phyloP scores from a whole-genome alignment of 1,140 invertebrate genomes.

The Phortica variegata region DNA sequence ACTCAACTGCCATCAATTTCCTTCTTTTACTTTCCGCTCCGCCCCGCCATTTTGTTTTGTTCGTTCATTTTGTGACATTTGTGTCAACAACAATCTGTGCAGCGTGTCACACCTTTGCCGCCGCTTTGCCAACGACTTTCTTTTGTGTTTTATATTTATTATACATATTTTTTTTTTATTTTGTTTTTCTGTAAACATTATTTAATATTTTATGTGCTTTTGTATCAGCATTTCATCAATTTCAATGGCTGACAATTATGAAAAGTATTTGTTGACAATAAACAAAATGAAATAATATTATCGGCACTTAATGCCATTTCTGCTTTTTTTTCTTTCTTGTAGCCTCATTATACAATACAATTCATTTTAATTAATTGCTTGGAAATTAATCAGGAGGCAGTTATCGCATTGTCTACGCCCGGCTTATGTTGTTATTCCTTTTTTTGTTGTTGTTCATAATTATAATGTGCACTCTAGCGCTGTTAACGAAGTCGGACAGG shows the following conservation, averaged over 20 bases:
- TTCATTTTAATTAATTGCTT: slow-evolving; percentile 44
- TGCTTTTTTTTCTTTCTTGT: slow-evolving; percentile 7
- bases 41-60: background rate
- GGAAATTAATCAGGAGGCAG: too few relatives aligned
- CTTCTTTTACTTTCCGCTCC: background rate
- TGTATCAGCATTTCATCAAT: slow-evolving; percentile 15
- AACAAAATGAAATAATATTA: background rate
- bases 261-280: background rate
- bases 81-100: slow-evolving; percentile 15
- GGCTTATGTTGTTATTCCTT: too few relatives aligned
- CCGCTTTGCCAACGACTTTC: background rate
- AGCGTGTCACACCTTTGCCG: background rate
- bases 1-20: too few relatives aligned
- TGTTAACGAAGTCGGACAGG: too few relatives aligned
- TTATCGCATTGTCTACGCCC: too few relatives aligned
- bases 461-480: too few relatives aligned
- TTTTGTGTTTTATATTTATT: background rate
- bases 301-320: slow-evolving; percentile 1
- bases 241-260: slow-evolving; percentile 4
- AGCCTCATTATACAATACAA: slow-evolving; percentile 13
- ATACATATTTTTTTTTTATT: slow-evolving; percentile 14
- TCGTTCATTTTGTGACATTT: slow-evolving; percentile 8
- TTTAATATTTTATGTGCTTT: too few relatives aligned
- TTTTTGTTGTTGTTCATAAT: too few relatives aligned
- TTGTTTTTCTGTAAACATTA: slow-evolving; percentile 11